Percentiles rank a stretch among this genome's conserved stretches.
Conservation (phyloP, 2,113 vertebrate genomes). For the Uria lomvia region DNA sequence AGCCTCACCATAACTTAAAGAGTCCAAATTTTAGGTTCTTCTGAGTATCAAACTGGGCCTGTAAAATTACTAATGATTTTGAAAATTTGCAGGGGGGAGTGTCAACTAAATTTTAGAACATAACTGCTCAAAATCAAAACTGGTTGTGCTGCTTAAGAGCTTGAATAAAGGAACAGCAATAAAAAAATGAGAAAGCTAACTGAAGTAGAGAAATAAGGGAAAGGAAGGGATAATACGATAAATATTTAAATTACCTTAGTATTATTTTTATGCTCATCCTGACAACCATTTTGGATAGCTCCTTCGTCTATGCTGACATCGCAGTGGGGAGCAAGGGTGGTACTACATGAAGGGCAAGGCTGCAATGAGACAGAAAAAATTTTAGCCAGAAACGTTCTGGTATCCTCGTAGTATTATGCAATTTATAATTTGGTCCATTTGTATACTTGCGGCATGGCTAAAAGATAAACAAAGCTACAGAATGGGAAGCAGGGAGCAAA, state of each 20-base stretch:
- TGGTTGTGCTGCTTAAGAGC: background rate
- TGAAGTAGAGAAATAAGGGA: background rate
- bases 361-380: constrained; percentile 68
- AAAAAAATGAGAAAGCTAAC: background rate
- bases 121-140: background rate
- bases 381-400: background rate
- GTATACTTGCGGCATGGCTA: background rate
- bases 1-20: background rate
- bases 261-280: constrained; percentile 83
- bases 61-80: background rate
- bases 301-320: constrained; percentile 78
- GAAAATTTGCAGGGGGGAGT: fast-evolving
- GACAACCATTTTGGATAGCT: constrained; percentile 81
- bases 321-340: constrained; percentile 72
- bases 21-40: background rate
- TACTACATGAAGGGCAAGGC: constrained; percentile 84
- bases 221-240: background rate
- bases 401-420: background rate
- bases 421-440: background rate
- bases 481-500: constrained; percentile 10
- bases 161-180: background rate
- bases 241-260: constrained; percentile 77
- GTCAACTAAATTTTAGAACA: background rate
- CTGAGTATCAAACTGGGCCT: background rate
- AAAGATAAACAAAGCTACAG: constrained; percentile 46